A percentile compares a stretch with the other conserved stretches of the same genome.
Evolutionary conservation across 2,113 vertebrate genomes (phyloP).

Genomic region (Aviceda subcristata): DNA sequence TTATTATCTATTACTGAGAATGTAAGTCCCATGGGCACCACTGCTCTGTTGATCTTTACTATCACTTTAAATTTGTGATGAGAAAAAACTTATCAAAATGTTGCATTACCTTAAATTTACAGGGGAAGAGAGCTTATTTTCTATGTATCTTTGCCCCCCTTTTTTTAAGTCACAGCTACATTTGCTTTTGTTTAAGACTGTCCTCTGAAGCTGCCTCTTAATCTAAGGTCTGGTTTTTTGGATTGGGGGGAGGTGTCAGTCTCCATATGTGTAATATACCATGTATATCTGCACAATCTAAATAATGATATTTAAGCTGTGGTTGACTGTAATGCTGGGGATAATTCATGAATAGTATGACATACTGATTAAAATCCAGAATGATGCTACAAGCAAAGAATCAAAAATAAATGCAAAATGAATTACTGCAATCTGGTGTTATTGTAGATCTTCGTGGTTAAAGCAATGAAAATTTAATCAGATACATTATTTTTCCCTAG

Average conservation of each 20-base stretch:
- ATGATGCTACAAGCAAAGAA: constrained; percentile 13
- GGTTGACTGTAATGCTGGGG: background rate
- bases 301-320: background rate
- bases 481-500: constrained; percentile 64
- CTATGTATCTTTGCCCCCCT: background rate
- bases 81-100: background rate
- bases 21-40: background rate
- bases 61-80: background rate
- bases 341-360: background rate
- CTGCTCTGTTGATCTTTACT: background rate
- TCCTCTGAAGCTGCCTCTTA: background rate
- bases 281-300: background rate
- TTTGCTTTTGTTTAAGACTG: background rate
- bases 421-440: constrained; percentile 41
- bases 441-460: constrained; percentile 45
- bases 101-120: background rate
- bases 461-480: constrained; percentile 66
- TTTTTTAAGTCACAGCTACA: background rate
- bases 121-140: background rate
- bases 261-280: background rate
- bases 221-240: background rate
- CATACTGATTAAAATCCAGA: background rate
- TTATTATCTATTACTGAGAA: background rate
- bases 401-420: constrained; percentile 22
- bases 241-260: background rate